Evolutionary conservation across 2,888 invertebrate species (phyloP), one percentile per base, ranked within the genome.

Genomic region (Bembecia ichneumoniformis): DNA sequence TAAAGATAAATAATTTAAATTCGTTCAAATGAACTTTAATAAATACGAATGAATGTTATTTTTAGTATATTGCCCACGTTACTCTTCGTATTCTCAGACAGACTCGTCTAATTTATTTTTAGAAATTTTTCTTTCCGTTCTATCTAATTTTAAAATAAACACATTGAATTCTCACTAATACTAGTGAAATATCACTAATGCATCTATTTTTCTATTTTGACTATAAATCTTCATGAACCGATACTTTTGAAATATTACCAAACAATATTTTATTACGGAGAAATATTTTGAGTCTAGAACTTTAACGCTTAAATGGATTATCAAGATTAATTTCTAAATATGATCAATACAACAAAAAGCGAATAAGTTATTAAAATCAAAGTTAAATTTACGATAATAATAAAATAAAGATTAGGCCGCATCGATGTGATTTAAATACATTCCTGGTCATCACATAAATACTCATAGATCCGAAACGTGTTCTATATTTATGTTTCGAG

Each of bases 311-410:
- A 60, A 69, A 64, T 61, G 66, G 71, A 77, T 75, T 72, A 73
- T 66, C 55, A 70, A 71, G 71, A 77, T 76, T 75, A 72, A 73
- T 76, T 73, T 68, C 70, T 63, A 66, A 66, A 71, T 69, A 66
- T 60, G 58, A 52, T 53, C 56, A 58, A 68, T 60, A 64, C 55
- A 56, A 68, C 63, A 67, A 72, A 68, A 70, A 68, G 71, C 77
- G 77, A 82, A 79, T 82, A 80, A 81, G 80, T 80, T 78, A 82
- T 83, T 82, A 82, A 82, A 79, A 80, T 80, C 72, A 77, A 80
- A 81, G 77, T 71, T 67, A 72, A 74, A 82, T 84, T 84, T 82
- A 87, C 74, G 81, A 76, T 76, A 71, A 72, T 71, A 78, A 78
- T 86, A 82, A 83, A 84, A 75, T 70, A 66, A 68, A 83, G 82